Evolutionary conservation across 2,113 vertebrate genomes (phyloP), one percentile per base, ranked within the genome.

Genomic region (Suncus etruscus): DNA sequence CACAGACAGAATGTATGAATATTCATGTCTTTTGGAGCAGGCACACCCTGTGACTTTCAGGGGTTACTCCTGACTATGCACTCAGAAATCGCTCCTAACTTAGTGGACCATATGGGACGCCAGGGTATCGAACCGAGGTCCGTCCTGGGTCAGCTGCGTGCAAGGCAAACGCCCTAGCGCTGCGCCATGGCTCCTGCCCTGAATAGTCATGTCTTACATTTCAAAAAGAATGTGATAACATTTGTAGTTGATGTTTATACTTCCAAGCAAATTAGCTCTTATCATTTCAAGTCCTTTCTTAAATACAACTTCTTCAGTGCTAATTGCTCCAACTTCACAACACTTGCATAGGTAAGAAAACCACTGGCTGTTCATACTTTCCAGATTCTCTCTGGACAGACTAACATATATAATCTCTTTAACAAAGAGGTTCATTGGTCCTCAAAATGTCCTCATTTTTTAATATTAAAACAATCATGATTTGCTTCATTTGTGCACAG

Each of bases 401-500:
- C n/a, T 91, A n/a, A 83, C 95, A 94, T 81, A 88, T 90, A 73
- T 90, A 73, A 87, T 70, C 3, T 3, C 12, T 91, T 86, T 91
- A 8, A 86, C 68, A 89, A 92, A 95, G 94, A 95, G 69, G 50
- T 11, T 5, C 86, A 65, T 78, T 11, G 25, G 24, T 86, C 86
- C 90, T 97, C 73, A 85, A 90, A 95, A 94, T 58, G 61, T 74
- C 88, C 47, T 24, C 50, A 83, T 27, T 78, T 95, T 90, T 96
- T 92, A 93, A 69, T 83, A 73, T 39, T 92, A 76, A 91, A 93
- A 83, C 85, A 91, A 54, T 87, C 74, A 68, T 83, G 25, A 95
- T 96, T 96, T 97, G 63, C 91, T 96, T 95, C 0, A 0, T 94
- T 96, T 95, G 82, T 91, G 47, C 31, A 92, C 51, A 48, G 8